A percentile compares a stretch with the other conserved stretches of the same genome.
Evolutionary conservation across 2,797 vertebrate genomes (phyloP).

Genomic region (Myripristis jacobus): DNA sequence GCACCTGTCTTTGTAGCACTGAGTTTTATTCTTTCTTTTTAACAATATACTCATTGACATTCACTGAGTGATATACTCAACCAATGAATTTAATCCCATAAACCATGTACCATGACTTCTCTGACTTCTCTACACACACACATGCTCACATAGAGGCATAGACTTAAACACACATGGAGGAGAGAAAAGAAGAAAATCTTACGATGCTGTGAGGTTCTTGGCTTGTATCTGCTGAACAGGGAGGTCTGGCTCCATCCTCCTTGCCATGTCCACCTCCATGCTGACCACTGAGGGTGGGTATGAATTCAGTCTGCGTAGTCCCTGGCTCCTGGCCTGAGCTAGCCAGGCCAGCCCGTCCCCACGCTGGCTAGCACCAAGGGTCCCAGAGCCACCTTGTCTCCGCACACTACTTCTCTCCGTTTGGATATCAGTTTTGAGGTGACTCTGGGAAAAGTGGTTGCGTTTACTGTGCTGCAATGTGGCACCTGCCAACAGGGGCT

Average conservation of each 20-base stretch:
- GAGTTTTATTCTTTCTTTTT: no score
- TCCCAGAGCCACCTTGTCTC: slow-evolving; percentile 1
- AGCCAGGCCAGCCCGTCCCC: slow-evolving; percentile 39
- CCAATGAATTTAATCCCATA: no score
- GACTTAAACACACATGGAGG: background rate
- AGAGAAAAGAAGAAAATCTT: slow-evolving; percentile 50
- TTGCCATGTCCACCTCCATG: slow-evolving; percentile 48
- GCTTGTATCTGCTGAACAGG: slow-evolving; percentile 30
- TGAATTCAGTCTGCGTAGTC: slow-evolving; percentile 40
- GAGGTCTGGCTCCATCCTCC: background rate
- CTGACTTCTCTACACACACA: no score
- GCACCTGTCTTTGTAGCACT: no score
- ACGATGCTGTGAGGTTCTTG: slow-evolving; percentile 40
- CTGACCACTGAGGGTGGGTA: slow-evolving; percentile 49
- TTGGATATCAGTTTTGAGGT: slow-evolving; percentile 8
- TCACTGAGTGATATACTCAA: no score
- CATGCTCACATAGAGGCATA: background rate
- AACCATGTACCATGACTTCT: no score
- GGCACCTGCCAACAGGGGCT: slow-evolving; percentile 4
- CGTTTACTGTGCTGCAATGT: slow-evolving; percentile 31
- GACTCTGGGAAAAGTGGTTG: background rate
- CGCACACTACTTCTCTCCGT: slow-evolving; percentile 2
- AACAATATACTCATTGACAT: no score
- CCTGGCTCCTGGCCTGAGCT: slow-evolving; percentile 29
- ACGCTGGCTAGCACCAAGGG: background rate